These are phyloP conservation scores for Globodera rostochiensis DNA, from an alignment of 1,140 invertebrate genomes.

Conservation along the genomic window DNA sequence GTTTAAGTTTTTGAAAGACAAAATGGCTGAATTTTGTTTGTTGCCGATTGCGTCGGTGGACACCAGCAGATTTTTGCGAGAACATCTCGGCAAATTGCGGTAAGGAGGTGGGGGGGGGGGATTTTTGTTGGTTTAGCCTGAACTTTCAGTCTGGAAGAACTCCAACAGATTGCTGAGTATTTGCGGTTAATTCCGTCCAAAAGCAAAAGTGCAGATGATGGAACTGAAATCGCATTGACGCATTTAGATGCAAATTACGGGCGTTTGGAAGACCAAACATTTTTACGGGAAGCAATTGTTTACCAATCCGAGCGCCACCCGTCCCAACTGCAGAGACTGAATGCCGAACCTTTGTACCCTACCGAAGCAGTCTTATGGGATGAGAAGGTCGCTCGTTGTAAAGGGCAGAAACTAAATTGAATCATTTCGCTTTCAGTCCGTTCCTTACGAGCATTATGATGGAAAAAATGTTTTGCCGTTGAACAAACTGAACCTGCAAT, in stretches of 20 bases:
- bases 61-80: constrained; percentile 79
- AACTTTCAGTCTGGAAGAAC: constrained; percentile 67
- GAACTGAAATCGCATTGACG: constrained; percentile 69
- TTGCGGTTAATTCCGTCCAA: constrained; percentile 80
- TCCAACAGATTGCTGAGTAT: constrained; percentile 80
- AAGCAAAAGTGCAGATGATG: constrained; percentile 72
- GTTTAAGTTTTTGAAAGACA: constrained; percentile 80
- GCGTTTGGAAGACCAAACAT: constrained; percentile 25
- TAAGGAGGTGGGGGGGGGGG: background rate
- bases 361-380: constrained; percentile 99
- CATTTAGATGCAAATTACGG: constrained; percentile 31
- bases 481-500: constrained; percentile 96
- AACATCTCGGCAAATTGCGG: constrained; percentile 81
- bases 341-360: constrained; percentile 97
- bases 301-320: constrained; percentile 83
- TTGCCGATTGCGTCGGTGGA: constrained; percentile 92
- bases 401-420: background rate
- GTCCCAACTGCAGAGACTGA: constrained; percentile 90
- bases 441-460: constrained; percentile 94
- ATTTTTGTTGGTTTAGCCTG: background rate
- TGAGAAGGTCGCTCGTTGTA: constrained; percentile 74
- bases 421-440: constrained; percentile 70
- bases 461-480: constrained; percentile 85
- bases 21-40: constrained; percentile 78
- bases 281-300: constrained; percentile 67